Conservation (phyloP, 1,140 invertebrate genomes). For the Panonychus citri region DNA sequence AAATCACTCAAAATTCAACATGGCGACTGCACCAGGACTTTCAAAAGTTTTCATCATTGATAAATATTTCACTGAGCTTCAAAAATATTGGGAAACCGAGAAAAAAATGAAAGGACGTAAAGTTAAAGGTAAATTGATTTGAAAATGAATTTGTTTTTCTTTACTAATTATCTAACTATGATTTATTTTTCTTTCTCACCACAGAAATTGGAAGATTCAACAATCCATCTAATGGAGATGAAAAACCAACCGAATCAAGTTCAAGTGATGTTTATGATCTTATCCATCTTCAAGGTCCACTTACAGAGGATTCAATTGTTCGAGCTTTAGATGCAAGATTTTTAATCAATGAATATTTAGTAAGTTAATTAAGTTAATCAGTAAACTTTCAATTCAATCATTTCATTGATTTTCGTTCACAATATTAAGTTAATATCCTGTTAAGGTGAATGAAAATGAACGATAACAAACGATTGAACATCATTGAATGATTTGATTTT, state of each 20-base stretch:
- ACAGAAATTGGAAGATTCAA: background rate
- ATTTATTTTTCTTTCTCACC: background rate
- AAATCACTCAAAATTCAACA: too few species aligned
- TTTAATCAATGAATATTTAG: constrained; percentile 58
- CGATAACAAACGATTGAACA: too few species aligned
- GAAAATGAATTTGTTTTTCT: background rate
- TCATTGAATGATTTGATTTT: background rate
- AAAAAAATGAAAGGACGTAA: constrained; percentile 49
- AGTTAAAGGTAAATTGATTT: background rate
- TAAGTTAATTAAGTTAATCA: constrained; percentile 30
- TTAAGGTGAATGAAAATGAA: too few species aligned
- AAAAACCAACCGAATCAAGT: background rate
- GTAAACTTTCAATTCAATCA: too few species aligned
- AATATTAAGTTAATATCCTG: background rate
- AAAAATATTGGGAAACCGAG: constrained; percentile 89
- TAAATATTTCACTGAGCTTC: constrained; percentile 84
- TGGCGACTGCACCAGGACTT: constrained; percentile 62
- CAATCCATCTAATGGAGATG: background rate
- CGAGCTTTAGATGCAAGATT: constrained; percentile 69
- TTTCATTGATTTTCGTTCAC: background rate
- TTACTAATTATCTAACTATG: background rate
- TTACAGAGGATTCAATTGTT: constrained; percentile 78
- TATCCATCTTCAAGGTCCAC: constrained; percentile 65
- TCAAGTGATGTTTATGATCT: constrained; percentile 48
- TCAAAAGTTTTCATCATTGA: constrained; percentile 90